Base-by-base conservation (phyloP, 2,888 invertebrate species). In the Galeopsomyia nigrocyanea region DNA sequence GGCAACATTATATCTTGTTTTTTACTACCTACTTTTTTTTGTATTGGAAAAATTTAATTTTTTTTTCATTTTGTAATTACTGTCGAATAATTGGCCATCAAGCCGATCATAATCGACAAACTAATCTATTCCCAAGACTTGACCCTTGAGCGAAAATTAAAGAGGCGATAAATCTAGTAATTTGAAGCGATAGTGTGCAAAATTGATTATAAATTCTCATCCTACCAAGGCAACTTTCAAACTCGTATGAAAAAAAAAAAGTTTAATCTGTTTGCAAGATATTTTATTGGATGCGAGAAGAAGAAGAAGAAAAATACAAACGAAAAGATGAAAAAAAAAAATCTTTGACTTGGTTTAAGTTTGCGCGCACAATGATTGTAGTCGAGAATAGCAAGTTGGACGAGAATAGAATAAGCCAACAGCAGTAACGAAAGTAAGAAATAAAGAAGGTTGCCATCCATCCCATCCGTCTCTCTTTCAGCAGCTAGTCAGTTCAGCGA, bases 401-500 rank as follows among this genome's bases (percentile, higher is more conserved):
- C 21, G n/a, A 58, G 7, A 58, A 58, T 31, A 58, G 31, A 58
- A 1, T 2, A 10, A 2, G 39, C n/a, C 3, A 26, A 39, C 31
- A 10, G 57, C 46, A 17, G 46, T 19, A 64, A 60, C 56, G 26
- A 63, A 14, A 56, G 16, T 39, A 17, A 67, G 14, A 67, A 58
- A 62, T 61, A 68, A 13, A 10, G 49, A 47, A 53, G 13, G 47
- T 46, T 17, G 39, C 17, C 21, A 16, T 39, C 53, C 9, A 1
- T 10, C 53, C 10, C 17, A n/a, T n/a, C n/a, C n/a, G n/a, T n/a
- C 17, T 17, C 0, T 53, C 14, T 61, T 83, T 89, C 90, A 92
- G 87, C 91, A 92, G 85, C 92, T 92, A 82, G 92, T 91, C 82
- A 93, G 89, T 86, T 93, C 92, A 81, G 92, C 90, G 87, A 93